Conservation (phyloP, 2,888 invertebrate species). For the Drosophila parthenogenetica region DNA sequence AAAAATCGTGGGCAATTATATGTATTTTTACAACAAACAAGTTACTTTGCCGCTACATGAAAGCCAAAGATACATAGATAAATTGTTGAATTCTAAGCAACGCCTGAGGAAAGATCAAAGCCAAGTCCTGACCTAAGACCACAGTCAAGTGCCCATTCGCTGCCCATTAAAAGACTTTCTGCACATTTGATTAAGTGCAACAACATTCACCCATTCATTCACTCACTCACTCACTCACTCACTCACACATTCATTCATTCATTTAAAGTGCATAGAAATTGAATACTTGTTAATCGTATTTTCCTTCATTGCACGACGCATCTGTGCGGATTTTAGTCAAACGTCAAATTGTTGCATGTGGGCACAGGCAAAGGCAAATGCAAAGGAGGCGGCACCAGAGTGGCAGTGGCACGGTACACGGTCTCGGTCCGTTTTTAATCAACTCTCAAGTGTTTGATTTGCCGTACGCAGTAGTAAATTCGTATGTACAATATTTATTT, state of each 20-base stretch:
- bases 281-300: conserved; percentile 8
- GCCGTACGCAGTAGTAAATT: conserved; percentile 52
- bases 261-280: conserved; percentile 14
- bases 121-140: conserved; percentile 36
- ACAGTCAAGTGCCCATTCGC: conserved; percentile 30
- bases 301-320: conserved; percentile 56
- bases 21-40: background rate
- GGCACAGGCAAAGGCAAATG: conserved; percentile 31
- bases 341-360: conserved; percentile 78
- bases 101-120: conserved; percentile 40
- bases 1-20: too few relatives aligned
- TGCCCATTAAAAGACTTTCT: conserved; percentile 41
- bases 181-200: conserved; percentile 49
- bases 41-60: background rate
- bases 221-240: background rate
- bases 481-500: conserved; percentile 13
- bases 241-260: background rate
- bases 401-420: conserved; percentile 12
- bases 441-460: conserved; percentile 78
- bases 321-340: conserved; percentile 72
- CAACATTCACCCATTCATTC: conserved; percentile 33
- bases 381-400: background rate
- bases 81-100: background rate
- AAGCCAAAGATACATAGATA: conserved; percentile 1
- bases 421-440: conserved; percentile 63